Evolutionary conservation across 1,140 invertebrate genomes (phyloP), one percentile per base, ranked within the genome.

Genomic region (Drosophila suzukii): DNA sequence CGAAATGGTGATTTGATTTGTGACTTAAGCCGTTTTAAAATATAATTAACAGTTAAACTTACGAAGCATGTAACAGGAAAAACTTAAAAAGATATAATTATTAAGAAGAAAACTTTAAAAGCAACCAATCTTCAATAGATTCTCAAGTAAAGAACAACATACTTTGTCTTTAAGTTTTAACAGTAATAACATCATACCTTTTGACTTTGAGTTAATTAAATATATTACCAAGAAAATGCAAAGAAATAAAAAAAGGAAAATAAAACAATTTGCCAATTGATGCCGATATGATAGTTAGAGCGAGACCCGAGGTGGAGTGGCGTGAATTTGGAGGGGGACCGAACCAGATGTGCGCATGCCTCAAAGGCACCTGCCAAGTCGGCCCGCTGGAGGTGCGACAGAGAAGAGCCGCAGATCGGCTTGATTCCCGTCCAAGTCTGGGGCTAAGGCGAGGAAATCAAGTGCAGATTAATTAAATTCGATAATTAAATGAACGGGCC

Each of bases 391-490:
- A 47, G 44, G 44, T 47, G 44, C 44, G 6, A 15, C 47, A 27
- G 17, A 6, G 20, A 27, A 6, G 20, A 27, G 15, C 10, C 20
- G 15, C 41, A 30, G 13, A 10, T 36, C 50, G 50, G 59, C 53
- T 61, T 62, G 44, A 34, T 53, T 59, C 59, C 17, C 36, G 53
- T 24, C 58, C 46, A 56, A 13, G 66, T 46, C 75, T 62, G 62
- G 30, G 58, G 59, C 56, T 76, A 61, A 78, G 79, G 83, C 83
- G 83, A 88, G 75, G 88, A 88, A 89, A 88, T 89, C 84, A 88
- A 88, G 84, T 88, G 84, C 84, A 88, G 84, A 88, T 88, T 88
- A 88, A 88, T 88, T 88, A 88, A 88, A 88, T 88, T 88, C 84
- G 84, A 88, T 88, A 88, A 88, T 88, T 88, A 88, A 88, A 88